Percentiles rank a stretch among this genome's conserved stretches.
Evolutionary conservation across 2,113 vertebrate species (phyloP).

Genomic region (Oryzias melastigma): DNA sequence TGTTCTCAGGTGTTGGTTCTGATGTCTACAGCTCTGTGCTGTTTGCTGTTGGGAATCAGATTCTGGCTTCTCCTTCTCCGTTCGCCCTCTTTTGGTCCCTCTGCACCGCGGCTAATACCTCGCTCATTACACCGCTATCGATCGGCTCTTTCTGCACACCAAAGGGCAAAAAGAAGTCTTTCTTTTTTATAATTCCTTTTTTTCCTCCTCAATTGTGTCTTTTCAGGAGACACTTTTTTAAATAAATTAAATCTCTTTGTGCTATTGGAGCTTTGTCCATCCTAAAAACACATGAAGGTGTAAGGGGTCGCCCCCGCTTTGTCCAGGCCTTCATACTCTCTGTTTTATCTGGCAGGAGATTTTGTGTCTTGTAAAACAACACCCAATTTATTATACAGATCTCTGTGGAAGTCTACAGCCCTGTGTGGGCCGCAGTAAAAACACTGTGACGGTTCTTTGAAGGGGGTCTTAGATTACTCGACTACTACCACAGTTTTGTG

Average conservation of each 20-base stretch:
- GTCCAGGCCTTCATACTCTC: conserved; percentile 7
- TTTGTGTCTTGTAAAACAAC: conserved; percentile 57
- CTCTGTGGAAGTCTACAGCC: conserved; percentile 53
- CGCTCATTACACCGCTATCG: conserved; percentile 72
- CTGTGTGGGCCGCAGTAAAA: conserved; percentile 51
- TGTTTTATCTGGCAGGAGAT: conserved; percentile 28
- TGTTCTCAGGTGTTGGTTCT: conserved; percentile 70
- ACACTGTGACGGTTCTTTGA: conserved; percentile 39
- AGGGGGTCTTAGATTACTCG: conserved; percentile 44
- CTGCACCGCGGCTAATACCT: conserved; percentile 71
- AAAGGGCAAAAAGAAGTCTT: conserved; percentile 68
- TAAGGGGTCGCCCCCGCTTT: conserved; percentile 4
- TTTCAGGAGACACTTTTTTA: conserved; percentile 4
- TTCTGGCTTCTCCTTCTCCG: conserved; percentile 37
- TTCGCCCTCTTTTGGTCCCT: conserved; percentile 56
- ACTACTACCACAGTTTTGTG: conserved; percentile 5
- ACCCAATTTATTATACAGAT: conserved; percentile 61
- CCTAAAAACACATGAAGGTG: conserved; percentile 6
- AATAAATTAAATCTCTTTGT: neutral
- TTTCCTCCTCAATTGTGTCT: conserved; percentile 33
- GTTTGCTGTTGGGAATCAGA: conserved; percentile 74
- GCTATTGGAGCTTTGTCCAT: conserved; percentile 1
- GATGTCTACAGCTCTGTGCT: conserved; percentile 57
- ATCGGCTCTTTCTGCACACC: conserved; percentile 56
- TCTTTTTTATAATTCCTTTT: conserved; percentile 39